Conservation (phyloP, 2,888 invertebrate genomes). For the Chrysolina haemoptera region DNA sequence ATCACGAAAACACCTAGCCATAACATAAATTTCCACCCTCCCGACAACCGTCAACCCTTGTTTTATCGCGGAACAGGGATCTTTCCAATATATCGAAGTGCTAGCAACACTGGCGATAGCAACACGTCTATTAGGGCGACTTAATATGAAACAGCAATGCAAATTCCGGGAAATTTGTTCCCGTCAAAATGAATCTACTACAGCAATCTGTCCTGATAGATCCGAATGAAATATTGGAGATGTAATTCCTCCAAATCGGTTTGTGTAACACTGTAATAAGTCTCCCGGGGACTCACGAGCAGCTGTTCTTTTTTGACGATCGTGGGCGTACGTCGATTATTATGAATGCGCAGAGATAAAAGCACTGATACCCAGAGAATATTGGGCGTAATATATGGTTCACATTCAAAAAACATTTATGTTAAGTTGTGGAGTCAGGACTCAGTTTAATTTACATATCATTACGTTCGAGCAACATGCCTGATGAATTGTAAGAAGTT, state of each 20-base stretch:
- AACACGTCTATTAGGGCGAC: slow-evolving; percentile 43
- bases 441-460: slow-evolving; percentile 43
- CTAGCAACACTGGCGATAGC: slow-evolving; percentile 27
- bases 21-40: slow-evolving; percentile 19
- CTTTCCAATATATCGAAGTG: slow-evolving; percentile 40
- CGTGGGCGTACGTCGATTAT: slow-evolving; percentile 44
- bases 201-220: slow-evolving; percentile 28
- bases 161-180: slow-evolving; percentile 40
- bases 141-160: slow-evolving; percentile 39
- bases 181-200: slow-evolving; percentile 40
- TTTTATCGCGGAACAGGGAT: slow-evolving; percentile 30
- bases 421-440: slow-evolving; percentile 30
- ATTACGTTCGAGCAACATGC: slow-evolving; percentile 33
- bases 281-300: slow-evolving; percentile 52
- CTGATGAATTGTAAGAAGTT: slow-evolving; percentile 36
- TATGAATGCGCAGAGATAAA: slow-evolving; percentile 30
- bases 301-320: slow-evolving; percentile 41
- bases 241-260: slow-evolving; percentile 63
- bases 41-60: slow-evolving; percentile 7
- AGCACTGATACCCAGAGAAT: background rate
- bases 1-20: slow-evolving; percentile 16
- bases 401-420: slow-evolving; percentile 46
- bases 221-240: slow-evolving; percentile 37
- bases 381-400: slow-evolving; percentile 50
- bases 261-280: slow-evolving; percentile 66